phyloP scores from a whole-genome alignment of 1,140 invertebrate genomes.

The Theocolax elegans region DNA sequence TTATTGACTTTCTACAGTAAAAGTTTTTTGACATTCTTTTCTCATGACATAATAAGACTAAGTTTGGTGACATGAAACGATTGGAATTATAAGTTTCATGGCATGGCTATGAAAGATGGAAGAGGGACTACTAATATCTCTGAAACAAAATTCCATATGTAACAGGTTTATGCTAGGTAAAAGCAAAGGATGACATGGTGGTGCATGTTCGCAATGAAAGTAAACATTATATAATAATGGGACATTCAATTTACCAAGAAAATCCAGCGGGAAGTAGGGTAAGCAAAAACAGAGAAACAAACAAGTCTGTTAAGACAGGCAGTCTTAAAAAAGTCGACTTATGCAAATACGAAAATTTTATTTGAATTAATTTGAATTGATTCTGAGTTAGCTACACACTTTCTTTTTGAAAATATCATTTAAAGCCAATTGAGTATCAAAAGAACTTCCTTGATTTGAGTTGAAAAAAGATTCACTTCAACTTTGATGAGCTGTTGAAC shows the following conservation, averaged over 20 bases:
- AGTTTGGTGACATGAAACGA: not conserved
- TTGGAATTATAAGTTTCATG: conserved; percentile 3
- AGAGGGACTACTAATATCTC: conserved; percentile 52
- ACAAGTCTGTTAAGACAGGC: conserved; percentile 46
- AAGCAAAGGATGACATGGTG: conserved; percentile 34
- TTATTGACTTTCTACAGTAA: no score
- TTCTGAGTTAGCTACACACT: no score
- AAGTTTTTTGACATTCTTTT: not conserved
- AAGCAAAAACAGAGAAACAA: conserved; percentile 68
- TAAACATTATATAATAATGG: conserved; percentile 59
- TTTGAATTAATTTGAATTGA: no score
- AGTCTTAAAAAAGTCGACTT: conserved; percentile 38
- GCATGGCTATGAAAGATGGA: not conserved
- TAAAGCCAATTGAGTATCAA: not conserved
- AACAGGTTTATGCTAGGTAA: conserved; percentile 60
- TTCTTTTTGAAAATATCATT: conserved; percentile 13
- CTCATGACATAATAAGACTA: not conserved
- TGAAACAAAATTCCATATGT: conserved; percentile 62
- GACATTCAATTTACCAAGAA: conserved; percentile 69
- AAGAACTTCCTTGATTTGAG: not conserved
- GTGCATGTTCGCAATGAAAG: conserved; percentile 50
- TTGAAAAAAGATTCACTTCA: not conserved
- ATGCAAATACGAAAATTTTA: conserved; percentile 5
- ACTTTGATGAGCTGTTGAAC: conserved; percentile 16
- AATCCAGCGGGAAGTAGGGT: conserved; percentile 67